Evolutionary conservation across 2,888 invertebrate genomes (phyloP).

Genomic region (Ceriagrion tenellum): DNA sequence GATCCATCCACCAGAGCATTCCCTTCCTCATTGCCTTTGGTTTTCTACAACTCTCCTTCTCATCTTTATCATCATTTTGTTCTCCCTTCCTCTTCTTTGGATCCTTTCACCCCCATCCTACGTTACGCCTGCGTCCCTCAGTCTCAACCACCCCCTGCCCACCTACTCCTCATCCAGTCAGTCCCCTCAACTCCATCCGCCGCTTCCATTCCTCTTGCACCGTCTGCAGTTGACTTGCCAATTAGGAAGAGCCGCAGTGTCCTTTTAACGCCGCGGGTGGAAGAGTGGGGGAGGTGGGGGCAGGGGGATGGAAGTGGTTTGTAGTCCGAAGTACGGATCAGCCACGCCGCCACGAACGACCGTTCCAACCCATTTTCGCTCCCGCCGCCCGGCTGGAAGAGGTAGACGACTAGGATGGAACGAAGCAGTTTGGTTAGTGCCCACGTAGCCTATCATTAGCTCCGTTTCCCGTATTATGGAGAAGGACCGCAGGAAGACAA

Average conservation of each 20-base stretch:
- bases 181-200: too few relatives aligned
- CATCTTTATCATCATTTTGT: not conserved
- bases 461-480: not conserved
- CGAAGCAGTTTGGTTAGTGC: not conserved
- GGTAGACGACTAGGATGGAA: not conserved
- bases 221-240: constrained; percentile 61
- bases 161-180: not conserved
- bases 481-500: not conserved
- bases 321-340: not conserved
- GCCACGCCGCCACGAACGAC: not conserved
- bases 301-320: not conserved
- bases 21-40: not conserved
- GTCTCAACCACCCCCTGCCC: not conserved
- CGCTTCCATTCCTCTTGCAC: not conserved
- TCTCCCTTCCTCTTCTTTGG: not conserved
- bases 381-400: not conserved
- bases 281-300: too few relatives aligned
- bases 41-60: not conserved
- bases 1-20: too few relatives aligned
- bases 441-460: not conserved
- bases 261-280: not conserved
- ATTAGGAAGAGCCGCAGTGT: constrained; percentile 38
- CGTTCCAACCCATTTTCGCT: not conserved
- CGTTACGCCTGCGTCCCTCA: not conserved
- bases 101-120: not conserved